A percentile compares a stretch with the other conserved stretches of the same genome.
These are phyloP conservation scores for Coccyzus lansbergi DNA, from an alignment of 2,797 vertebrate genomes.

Conservation along the genomic window DNA sequence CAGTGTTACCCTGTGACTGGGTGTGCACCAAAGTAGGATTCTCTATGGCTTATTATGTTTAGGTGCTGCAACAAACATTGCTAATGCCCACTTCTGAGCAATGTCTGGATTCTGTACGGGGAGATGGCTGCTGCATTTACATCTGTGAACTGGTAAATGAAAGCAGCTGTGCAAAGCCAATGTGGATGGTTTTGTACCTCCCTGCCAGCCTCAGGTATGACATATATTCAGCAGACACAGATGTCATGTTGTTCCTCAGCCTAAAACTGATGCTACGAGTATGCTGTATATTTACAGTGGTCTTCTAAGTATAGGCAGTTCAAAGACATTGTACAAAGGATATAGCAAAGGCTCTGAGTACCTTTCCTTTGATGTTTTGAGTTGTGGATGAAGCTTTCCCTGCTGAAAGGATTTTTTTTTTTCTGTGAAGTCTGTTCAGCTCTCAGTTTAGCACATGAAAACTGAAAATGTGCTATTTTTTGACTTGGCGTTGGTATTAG, in stretches of 20 bases:
- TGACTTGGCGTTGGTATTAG: not conserved
- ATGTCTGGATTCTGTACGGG: not conserved
- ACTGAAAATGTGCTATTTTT: conserved; percentile 10
- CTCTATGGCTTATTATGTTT: fast-evolving
- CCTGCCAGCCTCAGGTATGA: not conserved
- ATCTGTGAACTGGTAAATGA: not conserved
- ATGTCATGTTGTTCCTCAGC: not conserved
- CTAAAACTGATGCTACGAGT: not conserved
- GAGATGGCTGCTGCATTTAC: not conserved
- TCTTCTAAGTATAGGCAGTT: not conserved
- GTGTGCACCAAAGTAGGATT: not conserved
- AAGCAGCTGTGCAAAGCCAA: not conserved
- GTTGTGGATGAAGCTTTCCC: not conserved
- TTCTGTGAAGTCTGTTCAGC: not conserved
- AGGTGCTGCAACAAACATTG: fast-evolving
- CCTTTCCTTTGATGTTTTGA: not conserved
- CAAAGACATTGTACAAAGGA: not conserved
- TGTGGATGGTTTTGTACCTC: not conserved
- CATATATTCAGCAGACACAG: not conserved
- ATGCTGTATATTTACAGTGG: not conserved
- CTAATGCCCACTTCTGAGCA: not conserved
- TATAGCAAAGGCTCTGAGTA: not conserved
- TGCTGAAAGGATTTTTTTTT: not conserved
- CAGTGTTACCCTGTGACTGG: too few relatives aligned
- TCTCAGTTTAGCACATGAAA: conserved; percentile 7